Evolutionary conservation across 2,888 invertebrate genomes (phyloP), one percentile per base, ranked within the genome.

Genomic region (Sesia apiformis): DNA sequence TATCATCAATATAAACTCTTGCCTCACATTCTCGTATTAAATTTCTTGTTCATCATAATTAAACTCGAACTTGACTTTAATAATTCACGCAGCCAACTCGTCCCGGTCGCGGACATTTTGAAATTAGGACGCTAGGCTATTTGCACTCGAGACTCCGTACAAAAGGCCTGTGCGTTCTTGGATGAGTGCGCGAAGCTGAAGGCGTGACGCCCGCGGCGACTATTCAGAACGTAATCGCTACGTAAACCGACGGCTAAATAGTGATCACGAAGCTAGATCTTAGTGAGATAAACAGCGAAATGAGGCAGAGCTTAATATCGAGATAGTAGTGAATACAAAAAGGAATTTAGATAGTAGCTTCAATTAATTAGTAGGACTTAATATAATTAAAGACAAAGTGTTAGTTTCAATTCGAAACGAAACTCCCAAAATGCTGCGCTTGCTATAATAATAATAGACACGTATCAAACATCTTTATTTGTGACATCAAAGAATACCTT

Each of bases 101-200:
- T 46, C n/a, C 46, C 57, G 56, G 54, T 53, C 52, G 55, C 53
- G 56, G 53, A 74, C 72, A 75, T 80, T 81, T 81, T 75, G 74
- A 78, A 82, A 83, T 84, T 84, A 84, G 79, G 78, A 77, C 82
- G 81, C 78, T 66, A 78, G 77, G 78, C 81, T 84, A 82, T 84
- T 84, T 84, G 80, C 83, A 83, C 80, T 81, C 77, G 73, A 84
- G 74, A 64, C 64, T 50, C 65, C 57, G 74, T 66, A 80, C 77
- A 81, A 81, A 81, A 76, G 77, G 57, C 61, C 58, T 70, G 69
- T 76, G 78, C 78, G 78, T 75, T 38, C 38, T 38, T 38, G 74
- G 69, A 71, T 75, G 70, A 72, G 43, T 38, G 38, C 40, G 55
- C 52, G 39, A 49, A 49, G 63, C 63, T 61, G 56, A 60, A 55